Base-by-base conservation (phyloP, 2,113 vertebrate species). In the Lutjanus erythropterus region DNA sequence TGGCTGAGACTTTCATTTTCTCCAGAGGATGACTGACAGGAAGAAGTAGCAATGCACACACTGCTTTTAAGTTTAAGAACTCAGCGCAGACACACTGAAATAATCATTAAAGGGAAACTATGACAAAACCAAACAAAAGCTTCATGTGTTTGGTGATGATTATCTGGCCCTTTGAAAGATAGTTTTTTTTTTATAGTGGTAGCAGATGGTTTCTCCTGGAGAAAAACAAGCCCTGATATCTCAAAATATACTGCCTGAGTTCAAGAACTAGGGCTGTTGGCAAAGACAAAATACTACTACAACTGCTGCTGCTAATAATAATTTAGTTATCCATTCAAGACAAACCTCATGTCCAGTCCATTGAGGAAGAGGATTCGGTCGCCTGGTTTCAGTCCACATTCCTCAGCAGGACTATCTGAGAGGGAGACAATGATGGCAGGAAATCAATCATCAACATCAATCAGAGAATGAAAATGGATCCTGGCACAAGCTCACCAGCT, bases 331-430 rank as follows among this genome's bases (percentile, higher is more conserved):
- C 41, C 19, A 66, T 58, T 44, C 27, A 74, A 79, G 44, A 75
- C 95, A 89, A 80, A 99, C 98, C 98, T 99, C 98, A 99, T 99
- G 90, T 99, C 98, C 89, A 99, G 93, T 31, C 98, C 98, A 0
- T 99, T 99, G 81, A 99, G 97, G 91, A 99, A 99, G 25, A 99
- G 94, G 84, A 99, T 97, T 6, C 97, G 95, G 89, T 99, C 97
- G 1, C 98, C 97, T 16, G 97, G 87, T 87, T 96, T 98, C 86
- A 99, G 96, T 33, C 96, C 96, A 49, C 97, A 97, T 41, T 96
- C 97, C 84, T 99, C 97, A 1, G 98, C 98, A 0, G 98, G 98
- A 81, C 97, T 99, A 62, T 97, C 98, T 99, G 80, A 2, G 41
- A 81, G 19, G 71, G 29, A 83, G 73, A 71, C 27, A 84, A 61